Base-by-base conservation (phyloP, 2,888 invertebrate species). In the Stenolophus ochropezus region DNA sequence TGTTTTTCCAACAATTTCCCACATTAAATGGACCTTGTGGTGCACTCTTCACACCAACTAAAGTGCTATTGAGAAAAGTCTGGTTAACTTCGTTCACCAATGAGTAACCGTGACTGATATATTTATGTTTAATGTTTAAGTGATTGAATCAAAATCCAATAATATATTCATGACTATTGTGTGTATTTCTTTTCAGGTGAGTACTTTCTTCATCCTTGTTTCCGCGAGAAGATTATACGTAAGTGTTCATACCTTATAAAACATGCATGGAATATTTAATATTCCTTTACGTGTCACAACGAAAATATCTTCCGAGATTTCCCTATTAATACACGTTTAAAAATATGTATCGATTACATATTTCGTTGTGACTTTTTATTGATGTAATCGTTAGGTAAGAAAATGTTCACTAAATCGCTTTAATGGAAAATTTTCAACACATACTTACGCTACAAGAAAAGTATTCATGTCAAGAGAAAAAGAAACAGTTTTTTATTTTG, bases 341-440 rank as follows among this genome's bases (percentile, higher is more conserved):
- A 61, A 61, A 61, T 61, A 61, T 61, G 25, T 61, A 61, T 61
- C n/a, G 61, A 61, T 61, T 61, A 11, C 25, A 27, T 61, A 11
- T 61, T 61, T 61, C 25, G 25, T 61, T 25, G 61, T 61, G 25
- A 21, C 23, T 61, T 61, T 42, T 61, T 61, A 61, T 61, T 61
- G 61, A 61, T 61, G 23, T 61, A 61, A 61, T 61, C 61, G 25
- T 61, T 61, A 61, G 11, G 25, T 61, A 61, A 61, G 61, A 25
- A 61, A 61, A 27, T 14, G 11, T 61, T 23, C 23, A 25, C n/a
- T 61, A 61, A 61, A 61, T 23, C 23, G 61, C 20, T 61, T 61
- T 61, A 61, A 61, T 61, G 61, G 61, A 61, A 20, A 25, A 21
- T 61, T 56, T 61, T 61, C 61, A 61, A 61, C 61, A 61, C 61